phyloP scores from a whole-genome alignment of 1,140 invertebrate species.

The Pemphigus obesinymphae region DNA sequence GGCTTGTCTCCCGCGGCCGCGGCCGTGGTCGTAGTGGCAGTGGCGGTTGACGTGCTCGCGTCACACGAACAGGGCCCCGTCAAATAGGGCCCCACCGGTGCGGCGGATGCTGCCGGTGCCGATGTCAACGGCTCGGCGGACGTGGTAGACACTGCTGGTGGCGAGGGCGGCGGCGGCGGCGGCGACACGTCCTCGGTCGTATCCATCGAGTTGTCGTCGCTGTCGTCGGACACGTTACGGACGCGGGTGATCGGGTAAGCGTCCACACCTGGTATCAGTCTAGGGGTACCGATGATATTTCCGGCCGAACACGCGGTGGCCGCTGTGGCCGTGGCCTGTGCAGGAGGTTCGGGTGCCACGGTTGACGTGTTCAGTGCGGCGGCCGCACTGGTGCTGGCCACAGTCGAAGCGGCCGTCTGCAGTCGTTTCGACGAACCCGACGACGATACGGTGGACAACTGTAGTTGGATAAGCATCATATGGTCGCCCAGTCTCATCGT shows the following conservation, averaged over 20 bases:
- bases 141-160: not conserved
- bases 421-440: constrained; percentile 13
- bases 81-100: constrained; percentile 27
- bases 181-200: not conserved
- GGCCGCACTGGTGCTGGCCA: constrained; percentile 19
- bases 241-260: constrained; percentile 35
- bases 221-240: constrained; percentile 44
- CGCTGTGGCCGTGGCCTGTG: constrained; percentile 45
- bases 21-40: constrained; percentile 24
- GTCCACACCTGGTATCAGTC: constrained; percentile 38
- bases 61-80: constrained; percentile 40
- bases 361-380: constrained; percentile 47
- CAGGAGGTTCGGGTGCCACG: constrained; percentile 45
- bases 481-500: constrained; percentile 92
- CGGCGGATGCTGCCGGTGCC: constrained; percentile 21
- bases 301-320: constrained; percentile 46
- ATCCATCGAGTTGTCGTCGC: constrained; percentile 44
- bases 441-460: constrained; percentile 70
- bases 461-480: constrained; percentile 94
- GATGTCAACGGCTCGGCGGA: constrained; percentile 29
- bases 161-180: not conserved
- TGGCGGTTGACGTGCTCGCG: constrained; percentile 42
- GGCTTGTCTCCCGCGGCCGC: constrained; percentile 17
- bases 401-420: not conserved
- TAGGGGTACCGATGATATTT: constrained; percentile 32